Percentiles rank a stretch among this genome's conserved stretches.
Evolutionary conservation across 2,797 vertebrate genomes (phyloP).

Genomic region (Rhinogobio ventralis): DNA sequence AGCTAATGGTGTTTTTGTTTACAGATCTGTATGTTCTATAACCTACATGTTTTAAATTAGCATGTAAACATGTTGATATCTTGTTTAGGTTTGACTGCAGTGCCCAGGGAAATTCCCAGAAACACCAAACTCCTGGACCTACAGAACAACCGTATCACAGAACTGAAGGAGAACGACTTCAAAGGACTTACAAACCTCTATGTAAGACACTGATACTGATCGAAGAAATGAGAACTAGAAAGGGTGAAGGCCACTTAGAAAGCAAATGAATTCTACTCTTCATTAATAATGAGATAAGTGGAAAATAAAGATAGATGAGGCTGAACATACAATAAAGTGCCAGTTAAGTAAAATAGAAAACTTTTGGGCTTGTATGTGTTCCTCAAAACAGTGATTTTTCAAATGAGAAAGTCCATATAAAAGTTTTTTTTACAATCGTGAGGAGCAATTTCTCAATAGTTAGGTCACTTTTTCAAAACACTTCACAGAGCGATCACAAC

Average conservation of each 20-base stretch:
- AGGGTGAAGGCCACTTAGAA: neutral
- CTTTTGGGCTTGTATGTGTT: neutral
- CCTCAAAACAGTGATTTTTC: neutral
- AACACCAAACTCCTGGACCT: constrained; percentile 92
- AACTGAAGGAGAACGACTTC: constrained; percentile 90
- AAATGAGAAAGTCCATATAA: neutral
- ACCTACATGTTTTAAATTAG: constrained; percentile 41
- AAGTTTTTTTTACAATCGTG: neutral
- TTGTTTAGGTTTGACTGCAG: constrained; percentile 82
- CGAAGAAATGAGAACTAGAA: neutral
- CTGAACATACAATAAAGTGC: constrained; percentile 1
- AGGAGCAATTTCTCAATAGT: neutral
- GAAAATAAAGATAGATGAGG: neutral
- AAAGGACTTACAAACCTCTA: constrained; percentile 88
- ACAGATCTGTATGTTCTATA: constrained; percentile 29
- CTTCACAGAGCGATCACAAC: neutral
- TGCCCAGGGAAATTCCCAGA: constrained; percentile 85
- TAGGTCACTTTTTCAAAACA: neutral
- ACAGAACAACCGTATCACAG: constrained; percentile 90
- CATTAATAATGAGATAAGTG: neutral
- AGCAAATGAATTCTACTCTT: neutral
- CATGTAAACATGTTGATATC: constrained; percentile 35
- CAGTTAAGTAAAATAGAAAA: neutral
- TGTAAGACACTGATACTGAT: constrained; percentile 73
- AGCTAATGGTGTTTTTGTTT: constrained; percentile 69